Conservation (phyloP, 2,113 vertebrate species). For the Cyanoramphus novaezelandiae region DNA sequence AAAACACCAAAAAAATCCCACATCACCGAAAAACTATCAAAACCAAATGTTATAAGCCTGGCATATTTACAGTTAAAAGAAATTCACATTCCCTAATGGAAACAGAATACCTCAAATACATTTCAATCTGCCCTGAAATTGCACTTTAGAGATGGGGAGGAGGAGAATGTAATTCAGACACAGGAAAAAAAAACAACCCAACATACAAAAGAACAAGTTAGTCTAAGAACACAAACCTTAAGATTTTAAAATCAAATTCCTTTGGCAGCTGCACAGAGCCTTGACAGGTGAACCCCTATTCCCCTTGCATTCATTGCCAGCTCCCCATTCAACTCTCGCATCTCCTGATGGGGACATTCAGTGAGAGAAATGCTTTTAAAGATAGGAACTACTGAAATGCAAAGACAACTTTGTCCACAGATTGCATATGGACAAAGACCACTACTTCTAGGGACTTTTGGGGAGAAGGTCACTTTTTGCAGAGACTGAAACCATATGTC, state of each 20-base stretch:
- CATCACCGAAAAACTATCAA: neutral
- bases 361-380: neutral
- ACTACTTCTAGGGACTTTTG: neutral
- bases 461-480: neutral
- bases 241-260: neutral
- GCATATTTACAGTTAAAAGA: neutral
- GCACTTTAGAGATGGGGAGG: neutral
- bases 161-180: neutral
- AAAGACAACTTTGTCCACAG: neutral
- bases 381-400: neutral
- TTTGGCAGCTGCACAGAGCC: neutral
- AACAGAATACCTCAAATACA: neutral
- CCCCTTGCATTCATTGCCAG: neutral
- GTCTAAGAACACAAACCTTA: neutral
- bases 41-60: neutral
- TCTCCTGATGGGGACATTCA: neutral
- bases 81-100: neutral
- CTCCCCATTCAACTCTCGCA: neutral
- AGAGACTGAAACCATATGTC: accelerated
- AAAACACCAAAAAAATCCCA: neutral
- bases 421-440: neutral
- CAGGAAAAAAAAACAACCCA: neutral
- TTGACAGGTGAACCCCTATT: neutral
- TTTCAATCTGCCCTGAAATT: neutral
- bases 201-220: neutral